These are phyloP conservation scores for Heliothis subflexa DNA, from an alignment of 1,140 invertebrate species.

Conservation along the genomic window DNA sequence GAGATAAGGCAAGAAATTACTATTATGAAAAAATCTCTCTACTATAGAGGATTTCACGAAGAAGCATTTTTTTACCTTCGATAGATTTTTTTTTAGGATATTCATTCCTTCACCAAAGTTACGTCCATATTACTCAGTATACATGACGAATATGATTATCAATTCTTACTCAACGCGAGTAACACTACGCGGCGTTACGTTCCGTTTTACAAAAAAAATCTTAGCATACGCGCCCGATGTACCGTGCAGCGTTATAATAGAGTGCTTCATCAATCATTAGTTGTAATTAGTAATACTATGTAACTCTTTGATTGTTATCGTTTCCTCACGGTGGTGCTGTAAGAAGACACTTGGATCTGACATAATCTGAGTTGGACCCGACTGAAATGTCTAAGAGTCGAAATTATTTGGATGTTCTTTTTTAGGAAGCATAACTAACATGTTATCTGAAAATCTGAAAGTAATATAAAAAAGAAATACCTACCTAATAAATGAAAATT, in stretches of 20 bases:
- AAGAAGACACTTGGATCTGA: neutral
- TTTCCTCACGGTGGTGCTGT: neutral
- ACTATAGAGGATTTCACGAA: too few species aligned
- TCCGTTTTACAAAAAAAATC: neutral
- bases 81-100: too few species aligned
- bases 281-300: slow-evolving; percentile 19
- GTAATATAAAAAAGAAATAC: too few species aligned
- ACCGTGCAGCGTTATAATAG: neutral
- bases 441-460: too few species aligned
- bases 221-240: neutral
- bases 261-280: slow-evolving; percentile 21
- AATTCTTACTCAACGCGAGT: slow-evolving; percentile 6
- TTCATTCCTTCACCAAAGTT: neutral
- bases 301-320: neutral
- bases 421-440: too few species aligned
- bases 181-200: neutral
- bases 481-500: too few species aligned
- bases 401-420: too few species aligned
- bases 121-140: neutral
- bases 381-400: too few species aligned
- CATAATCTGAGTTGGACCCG: too few species aligned
- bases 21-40: too few species aligned
- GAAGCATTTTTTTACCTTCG: too few species aligned
- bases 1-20: too few species aligned
- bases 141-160: slow-evolving; percentile 8